These are phyloP conservation scores for Apistogramma diplotaenia DNA, from an alignment of 2,113 vertebrate genomes.

Conservation along the genomic window DNA sequence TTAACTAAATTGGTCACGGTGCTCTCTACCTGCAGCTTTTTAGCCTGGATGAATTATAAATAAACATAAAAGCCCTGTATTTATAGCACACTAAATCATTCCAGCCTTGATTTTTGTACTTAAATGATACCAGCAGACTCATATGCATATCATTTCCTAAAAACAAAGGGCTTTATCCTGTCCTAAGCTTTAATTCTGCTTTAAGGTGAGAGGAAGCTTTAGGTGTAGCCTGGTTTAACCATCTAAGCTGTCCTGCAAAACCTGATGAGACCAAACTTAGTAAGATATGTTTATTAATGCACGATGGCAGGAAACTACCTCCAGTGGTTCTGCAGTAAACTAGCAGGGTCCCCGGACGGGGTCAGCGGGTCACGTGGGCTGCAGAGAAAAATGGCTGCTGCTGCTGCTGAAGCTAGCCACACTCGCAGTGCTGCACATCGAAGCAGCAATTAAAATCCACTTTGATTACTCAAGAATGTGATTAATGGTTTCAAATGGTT, in stretches of 20 bases:
- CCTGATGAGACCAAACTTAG: neutral
- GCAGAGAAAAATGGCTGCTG: neutral
- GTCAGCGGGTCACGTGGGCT: neutral
- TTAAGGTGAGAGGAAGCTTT: neutral
- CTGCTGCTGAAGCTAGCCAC: neutral
- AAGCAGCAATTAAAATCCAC: neutral
- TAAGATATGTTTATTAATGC: neutral
- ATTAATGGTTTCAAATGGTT: neutral
- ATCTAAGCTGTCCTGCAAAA: neutral
- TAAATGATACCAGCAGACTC: neutral
- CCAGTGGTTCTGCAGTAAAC: neutral
- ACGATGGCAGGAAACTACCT: neutral
- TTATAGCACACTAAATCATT: neutral
- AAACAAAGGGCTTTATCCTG: fast-evolving
- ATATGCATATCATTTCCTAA: fast-evolving
- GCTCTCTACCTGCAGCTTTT: neutral
- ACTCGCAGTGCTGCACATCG: no score
- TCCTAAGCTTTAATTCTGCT: neutral
- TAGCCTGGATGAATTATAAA: neutral
- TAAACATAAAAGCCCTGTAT: fast-evolving
- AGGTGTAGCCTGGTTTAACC: fast-evolving
- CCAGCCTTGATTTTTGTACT: neutral
- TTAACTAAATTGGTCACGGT: neutral
- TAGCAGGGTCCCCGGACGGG: no score
- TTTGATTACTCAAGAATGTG: neutral